Conservation (phyloP, 2,797 vertebrate species). For the Thamnophis elegans region DNA sequence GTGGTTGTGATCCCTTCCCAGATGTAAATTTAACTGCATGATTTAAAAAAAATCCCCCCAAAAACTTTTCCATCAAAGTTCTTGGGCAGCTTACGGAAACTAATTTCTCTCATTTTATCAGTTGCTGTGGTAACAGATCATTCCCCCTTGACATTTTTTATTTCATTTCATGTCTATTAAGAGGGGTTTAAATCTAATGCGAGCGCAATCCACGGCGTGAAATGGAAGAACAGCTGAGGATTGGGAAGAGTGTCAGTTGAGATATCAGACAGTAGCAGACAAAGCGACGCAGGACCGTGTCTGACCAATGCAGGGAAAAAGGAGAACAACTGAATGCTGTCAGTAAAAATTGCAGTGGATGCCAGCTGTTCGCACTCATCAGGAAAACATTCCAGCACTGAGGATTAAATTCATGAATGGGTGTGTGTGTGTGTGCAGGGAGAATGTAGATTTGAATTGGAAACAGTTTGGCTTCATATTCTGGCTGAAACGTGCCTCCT, state of each 20-base stretch:
- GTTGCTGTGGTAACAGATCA: constrained; percentile 75
- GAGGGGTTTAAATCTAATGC: constrained; percentile 61
- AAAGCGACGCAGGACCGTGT: constrained; percentile 64
- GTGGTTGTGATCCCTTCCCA: constrained; percentile 29
- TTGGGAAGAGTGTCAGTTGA: constrained; percentile 64
- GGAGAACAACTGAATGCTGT: constrained; percentile 56
- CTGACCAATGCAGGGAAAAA: constrained; percentile 49
- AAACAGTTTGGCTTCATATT: constrained; percentile 35
- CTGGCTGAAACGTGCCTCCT: not conserved
- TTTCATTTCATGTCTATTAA: constrained; percentile 3
- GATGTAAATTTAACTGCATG: constrained; percentile 46
- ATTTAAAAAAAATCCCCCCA: constrained; percentile 41
- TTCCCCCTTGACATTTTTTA: constrained; percentile 54
- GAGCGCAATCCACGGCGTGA: constrained; percentile 69
- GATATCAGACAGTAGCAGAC: constrained; percentile 78
- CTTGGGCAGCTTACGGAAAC: constrained; percentile 61
- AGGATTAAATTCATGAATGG: constrained; percentile 61
- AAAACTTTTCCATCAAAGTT: constrained; percentile 57
- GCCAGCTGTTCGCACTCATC: constrained; percentile 70
- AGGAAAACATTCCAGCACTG: constrained; percentile 52
- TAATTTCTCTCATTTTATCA: constrained; percentile 66
- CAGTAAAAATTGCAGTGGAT: constrained; percentile 60
- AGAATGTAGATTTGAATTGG: constrained; percentile 20
- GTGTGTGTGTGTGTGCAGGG: not conserved
- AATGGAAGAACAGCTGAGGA: constrained; percentile 74